Base-by-base conservation (phyloP, 2,888 invertebrate genomes). In the Drosophila hamatofila region DNA sequence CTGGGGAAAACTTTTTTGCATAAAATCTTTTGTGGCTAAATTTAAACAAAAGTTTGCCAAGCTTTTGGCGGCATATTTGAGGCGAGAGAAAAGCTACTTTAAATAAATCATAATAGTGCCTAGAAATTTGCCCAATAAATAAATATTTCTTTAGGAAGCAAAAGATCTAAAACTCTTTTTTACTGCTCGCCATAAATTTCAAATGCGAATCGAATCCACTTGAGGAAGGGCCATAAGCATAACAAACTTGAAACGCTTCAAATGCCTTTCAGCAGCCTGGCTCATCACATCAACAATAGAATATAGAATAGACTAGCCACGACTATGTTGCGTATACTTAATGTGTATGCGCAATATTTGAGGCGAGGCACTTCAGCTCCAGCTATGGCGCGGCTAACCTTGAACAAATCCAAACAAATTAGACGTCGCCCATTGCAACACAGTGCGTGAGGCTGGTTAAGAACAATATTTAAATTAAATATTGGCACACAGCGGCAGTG, bases 401-500 rank as follows among this genome's bases (percentile, higher is more conserved):
- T 85, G 85, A 88, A 76, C 69, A 71, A 77, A 82, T 83, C 75
- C 64, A 44, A 57, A 54, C 67, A 79, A 75, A 79, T 52, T 52
- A 67, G 68, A 64, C 80, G 66, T 69, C 69, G 61, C 23, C 57
- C 51, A 56, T 83, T 88, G 88, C 88, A 74, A 81, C 83, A 87
- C 21, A 6, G 37, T 67, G 27, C 48, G 79, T 86, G 87, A 78
- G 89, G 82, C 72, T 87, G 89, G 89, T 83, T 88, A 80, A 84
- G 84, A 83, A 88, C 80, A 88, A 86, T 88, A 85, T 88, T 88
- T 88, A 83, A 85, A 78, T 84, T 88, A 85, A 88, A 87, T 85
- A 85, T 87, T 88, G 76, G 82, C 89, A 88, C 89, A 84, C 78
- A 78, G 21, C 57, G 21, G 14, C 21, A 14, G 14, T 14, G 0